Conservation (phyloP, 2,113 vertebrate genomes). For the Athene noctua region DNA sequence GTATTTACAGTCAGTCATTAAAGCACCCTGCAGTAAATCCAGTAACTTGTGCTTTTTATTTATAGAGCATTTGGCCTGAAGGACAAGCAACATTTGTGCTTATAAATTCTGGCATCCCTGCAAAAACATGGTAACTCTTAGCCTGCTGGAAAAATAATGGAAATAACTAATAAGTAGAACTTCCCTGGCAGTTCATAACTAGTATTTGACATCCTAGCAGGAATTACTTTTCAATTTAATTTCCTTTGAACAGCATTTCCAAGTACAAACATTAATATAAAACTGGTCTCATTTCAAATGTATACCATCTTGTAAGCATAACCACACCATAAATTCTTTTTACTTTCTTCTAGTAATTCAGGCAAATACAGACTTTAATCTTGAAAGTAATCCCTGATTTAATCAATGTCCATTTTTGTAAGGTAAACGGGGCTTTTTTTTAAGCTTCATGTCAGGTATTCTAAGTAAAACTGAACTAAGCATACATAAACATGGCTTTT, state of each 20-base stretch:
- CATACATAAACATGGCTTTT: not conserved
- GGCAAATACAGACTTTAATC: not conserved
- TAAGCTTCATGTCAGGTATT: not conserved
- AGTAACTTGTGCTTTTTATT: not conserved
- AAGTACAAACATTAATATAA: not conserved
- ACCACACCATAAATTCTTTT: not conserved
- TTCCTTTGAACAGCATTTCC: not conserved
- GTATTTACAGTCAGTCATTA: not conserved
- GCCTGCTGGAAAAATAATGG: not conserved
- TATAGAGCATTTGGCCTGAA: conserved; percentile 39
- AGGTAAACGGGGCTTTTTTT: not conserved
- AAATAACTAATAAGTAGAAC: not conserved
- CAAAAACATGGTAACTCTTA: conserved; percentile 1
- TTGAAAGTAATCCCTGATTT: not conserved
- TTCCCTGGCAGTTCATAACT: not conserved
- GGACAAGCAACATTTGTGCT: conserved; percentile 14
- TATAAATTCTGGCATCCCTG: conserved; percentile 4
- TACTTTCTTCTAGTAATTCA: not conserved
- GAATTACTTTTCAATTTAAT: not conserved
- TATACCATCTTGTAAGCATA: not conserved
- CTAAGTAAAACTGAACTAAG: not conserved
- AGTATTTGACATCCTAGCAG: not conserved
- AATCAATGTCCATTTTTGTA: not conserved
- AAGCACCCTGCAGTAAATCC: not conserved
- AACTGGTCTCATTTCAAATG: not conserved